Conservation (phyloP, 2,888 invertebrate genomes). For the Drosophila borealis region DNA sequence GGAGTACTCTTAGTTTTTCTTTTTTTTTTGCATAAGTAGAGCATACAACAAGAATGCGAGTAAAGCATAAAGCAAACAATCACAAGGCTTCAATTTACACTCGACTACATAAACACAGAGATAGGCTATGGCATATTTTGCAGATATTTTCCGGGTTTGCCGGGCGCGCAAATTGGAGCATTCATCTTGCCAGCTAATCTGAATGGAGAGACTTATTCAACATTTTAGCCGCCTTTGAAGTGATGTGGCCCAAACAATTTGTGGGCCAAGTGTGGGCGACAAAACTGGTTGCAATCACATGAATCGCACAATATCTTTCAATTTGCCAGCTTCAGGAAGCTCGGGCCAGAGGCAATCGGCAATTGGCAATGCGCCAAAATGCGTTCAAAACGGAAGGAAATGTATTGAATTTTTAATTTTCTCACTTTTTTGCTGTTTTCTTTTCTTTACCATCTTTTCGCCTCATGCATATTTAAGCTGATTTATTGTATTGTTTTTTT, state of each 20-base stretch:
- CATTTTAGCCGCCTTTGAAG: conserved; percentile 45
- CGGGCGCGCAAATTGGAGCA: conserved; percentile 51
- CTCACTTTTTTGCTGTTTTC: conserved; percentile 23
- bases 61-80: conserved; percentile 25
- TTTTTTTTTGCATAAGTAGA: conserved; percentile 44
- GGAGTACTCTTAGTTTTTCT: neutral
- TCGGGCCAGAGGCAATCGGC: neutral
- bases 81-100: conserved; percentile 44
- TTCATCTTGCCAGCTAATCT: conserved; percentile 29
- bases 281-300: conserved; percentile 7
- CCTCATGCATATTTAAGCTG: conserved; percentile 67
- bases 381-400: conserved; percentile 72
- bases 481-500: conserved; percentile 67
- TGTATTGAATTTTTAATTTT: conserved; percentile 63
- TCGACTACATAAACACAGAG: conserved; percentile 17
- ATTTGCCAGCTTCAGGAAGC: conserved; percentile 37
- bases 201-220: conserved; percentile 22
- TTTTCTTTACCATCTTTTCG: conserved; percentile 9
- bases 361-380: conserved; percentile 24
- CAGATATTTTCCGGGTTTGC: conserved; percentile 68
- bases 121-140: conserved; percentile 36
- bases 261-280: conserved; percentile 41
- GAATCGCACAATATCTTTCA: neutral
- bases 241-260: conserved; percentile 10
- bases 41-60: conserved; percentile 44